phyloP scores from a whole-genome alignment of 2,797 vertebrate species.

The Sylvilagus floridanus region DNA sequence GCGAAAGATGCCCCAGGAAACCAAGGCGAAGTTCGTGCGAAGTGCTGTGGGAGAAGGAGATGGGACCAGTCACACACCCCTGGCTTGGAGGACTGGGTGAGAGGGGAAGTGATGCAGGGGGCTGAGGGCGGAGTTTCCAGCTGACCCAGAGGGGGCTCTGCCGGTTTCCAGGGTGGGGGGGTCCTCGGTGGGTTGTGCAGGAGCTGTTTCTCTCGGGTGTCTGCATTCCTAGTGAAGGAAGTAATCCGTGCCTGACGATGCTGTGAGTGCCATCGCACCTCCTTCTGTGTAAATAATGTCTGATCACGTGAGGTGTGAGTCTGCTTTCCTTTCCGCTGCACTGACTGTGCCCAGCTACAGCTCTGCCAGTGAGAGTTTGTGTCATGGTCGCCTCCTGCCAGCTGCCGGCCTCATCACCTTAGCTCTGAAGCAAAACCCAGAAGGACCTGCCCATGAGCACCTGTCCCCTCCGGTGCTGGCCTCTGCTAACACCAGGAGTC shows the following conservation, averaged over 20 bases:
- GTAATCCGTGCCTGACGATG: conserved; percentile 43
- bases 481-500: background rate
- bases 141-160: background rate
- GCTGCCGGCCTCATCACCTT: conserved; percentile 50
- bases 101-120: background rate
- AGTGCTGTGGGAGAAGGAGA: background rate
- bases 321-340: conserved; percentile 73
- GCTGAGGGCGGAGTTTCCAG: background rate
- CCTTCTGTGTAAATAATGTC: conserved; percentile 76
- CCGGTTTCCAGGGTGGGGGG: background rate
- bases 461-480: background rate
- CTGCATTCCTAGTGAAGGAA: background rate
- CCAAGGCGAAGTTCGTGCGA: too few relatives aligned
- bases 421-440: background rate
- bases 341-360: conserved; percentile 77
- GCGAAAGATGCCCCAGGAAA: background rate
- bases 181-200: conserved; percentile 41
- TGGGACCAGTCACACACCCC: background rate
- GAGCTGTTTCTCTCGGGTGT: background rate
- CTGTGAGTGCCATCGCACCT: conserved; percentile 47
- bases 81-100: background rate
- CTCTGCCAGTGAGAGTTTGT: conserved; percentile 28
- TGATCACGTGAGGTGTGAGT: conserved; percentile 71
- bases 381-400: conserved; percentile 63
- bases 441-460: background rate